Evolutionary conservation across 2,888 invertebrate genomes (phyloP), one percentile per base, ranked within the genome.

Genomic region (Deilephila elpenor): DNA sequence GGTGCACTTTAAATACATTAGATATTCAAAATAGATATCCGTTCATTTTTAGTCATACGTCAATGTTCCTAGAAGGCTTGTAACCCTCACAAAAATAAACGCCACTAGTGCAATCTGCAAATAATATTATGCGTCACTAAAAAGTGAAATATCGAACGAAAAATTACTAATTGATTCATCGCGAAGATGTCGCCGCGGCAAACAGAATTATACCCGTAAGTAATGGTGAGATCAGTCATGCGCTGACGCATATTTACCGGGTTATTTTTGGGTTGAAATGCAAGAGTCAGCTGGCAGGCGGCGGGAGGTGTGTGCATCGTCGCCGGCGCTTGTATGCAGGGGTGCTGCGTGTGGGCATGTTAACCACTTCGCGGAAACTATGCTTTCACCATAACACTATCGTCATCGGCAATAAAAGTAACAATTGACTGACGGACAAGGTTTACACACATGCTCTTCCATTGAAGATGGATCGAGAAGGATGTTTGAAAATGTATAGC

Each of bases 211-310:
- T 82, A 83, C 82, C 83, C 73, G 82, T 80, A 84, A 83, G 82
- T 79, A 83, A 84, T 83, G 75, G 78, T 78, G 79, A 78, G 84
- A 84, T 86, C 85, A 84, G 82, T 84, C 86, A 83, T 80, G 80
- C 80, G 77, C 75, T 89, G 89, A 89, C 89, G 89, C 88, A 89
- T 86, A 83, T 82, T 83, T 79, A 78, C 82, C 75, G 75, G 78
- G 79, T 84, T 88, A 87, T 86, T 89, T 87, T 86, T 78, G 75
- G 78, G 78, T 76, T 81, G 86, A 82, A 85, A 83, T 88, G 87
- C 88, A 88, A 79, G 83, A 84, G 83, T 82, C 81, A 80, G 82
- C 80, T 82, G 81, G 78, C 76, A 80, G 78, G 75, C 74, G 51
- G 64, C 76, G 75, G 73, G 34, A 70, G 29, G 73, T 70, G 74